phyloP scores from a whole-genome alignment of 1,140 invertebrate species.

The Mamestra configurata region DNA sequence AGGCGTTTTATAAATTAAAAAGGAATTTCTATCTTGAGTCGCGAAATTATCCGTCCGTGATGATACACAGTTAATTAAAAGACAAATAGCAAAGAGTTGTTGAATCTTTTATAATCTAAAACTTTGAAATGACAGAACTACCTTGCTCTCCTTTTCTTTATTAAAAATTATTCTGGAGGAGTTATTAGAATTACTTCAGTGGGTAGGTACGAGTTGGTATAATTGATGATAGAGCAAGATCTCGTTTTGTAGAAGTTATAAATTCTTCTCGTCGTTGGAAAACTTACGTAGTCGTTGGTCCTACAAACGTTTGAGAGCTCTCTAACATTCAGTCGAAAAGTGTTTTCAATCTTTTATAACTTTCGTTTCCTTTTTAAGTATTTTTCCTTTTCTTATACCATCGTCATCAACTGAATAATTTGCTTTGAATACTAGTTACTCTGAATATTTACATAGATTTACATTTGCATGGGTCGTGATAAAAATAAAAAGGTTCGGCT shows the following conservation, averaged over 20 bases:
- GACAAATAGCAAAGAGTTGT: constrained; percentile 9
- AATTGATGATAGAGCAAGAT: constrained; percentile 58
- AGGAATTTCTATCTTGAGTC: background rate
- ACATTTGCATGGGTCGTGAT: background rate
- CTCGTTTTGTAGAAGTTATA: constrained; percentile 58
- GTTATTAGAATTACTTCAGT: constrained; percentile 48
- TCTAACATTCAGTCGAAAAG: constrained; percentile 50
- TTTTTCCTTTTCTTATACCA: constrained; percentile 5
- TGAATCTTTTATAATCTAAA: background rate
- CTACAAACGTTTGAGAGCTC: constrained; percentile 57
- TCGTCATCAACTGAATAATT: background rate
- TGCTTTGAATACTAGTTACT: background rate
- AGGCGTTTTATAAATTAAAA: constrained; percentile 21
- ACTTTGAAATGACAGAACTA: background rate
- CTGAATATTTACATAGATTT: background rate
- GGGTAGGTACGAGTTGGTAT: constrained; percentile 50
- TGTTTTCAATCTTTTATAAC: constrained; percentile 61
- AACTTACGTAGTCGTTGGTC: constrained; percentile 55
- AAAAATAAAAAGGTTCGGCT: background rate
- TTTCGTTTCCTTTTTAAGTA: background rate
- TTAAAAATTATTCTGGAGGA: constrained; percentile 13
- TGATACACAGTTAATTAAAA: constrained; percentile 12
- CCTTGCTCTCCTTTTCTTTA: background rate
- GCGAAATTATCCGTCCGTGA: background rate
- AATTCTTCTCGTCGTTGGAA: constrained; percentile 55